Evolutionary conservation across 2,888 invertebrate species (phyloP).

Genomic region (Rhamnusium bicolor): DNA sequence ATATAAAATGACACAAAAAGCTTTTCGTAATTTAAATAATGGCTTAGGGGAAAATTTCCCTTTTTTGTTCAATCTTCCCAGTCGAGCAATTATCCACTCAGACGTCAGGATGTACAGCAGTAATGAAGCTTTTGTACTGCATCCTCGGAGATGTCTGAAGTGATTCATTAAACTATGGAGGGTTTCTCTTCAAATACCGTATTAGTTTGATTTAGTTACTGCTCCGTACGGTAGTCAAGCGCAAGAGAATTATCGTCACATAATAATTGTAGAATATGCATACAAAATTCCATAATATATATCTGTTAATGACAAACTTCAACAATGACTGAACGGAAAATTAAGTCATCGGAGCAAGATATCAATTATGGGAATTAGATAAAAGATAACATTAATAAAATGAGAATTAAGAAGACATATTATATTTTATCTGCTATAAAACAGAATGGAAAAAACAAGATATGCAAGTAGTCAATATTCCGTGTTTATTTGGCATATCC

Average conservation of each 20-base stretch:
- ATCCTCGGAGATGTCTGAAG: constrained; percentile 9
- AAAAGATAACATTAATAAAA: not conserved
- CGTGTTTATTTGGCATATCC: too few species aligned
- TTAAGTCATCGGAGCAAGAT: not conserved
- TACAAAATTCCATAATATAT: not conserved
- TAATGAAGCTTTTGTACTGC: constrained; percentile 45
- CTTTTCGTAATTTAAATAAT: constrained; percentile 24
- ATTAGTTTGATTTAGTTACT: constrained; percentile 9
- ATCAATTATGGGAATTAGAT: too few species aligned
- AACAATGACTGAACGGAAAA: not conserved
- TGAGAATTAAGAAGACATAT: too few species aligned
- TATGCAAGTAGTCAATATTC: too few species aligned
- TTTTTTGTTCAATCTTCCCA: constrained; percentile 34
- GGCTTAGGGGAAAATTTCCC: not conserved
- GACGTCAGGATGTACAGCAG: constrained; percentile 38
- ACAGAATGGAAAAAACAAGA: too few species aligned
- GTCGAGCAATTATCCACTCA: constrained; percentile 46
- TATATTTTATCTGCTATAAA: too few species aligned
- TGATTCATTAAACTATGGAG: constrained; percentile 16
- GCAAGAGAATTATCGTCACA: not conserved
- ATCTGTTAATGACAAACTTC: not conserved
- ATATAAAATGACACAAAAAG: constrained; percentile 9
- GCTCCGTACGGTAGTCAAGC: not conserved
- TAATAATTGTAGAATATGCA: not conserved
- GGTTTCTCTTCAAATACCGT: not conserved